phyloP scores from a whole-genome alignment of 2,797 vertebrate genomes.

The Falco rusticolus region DNA sequence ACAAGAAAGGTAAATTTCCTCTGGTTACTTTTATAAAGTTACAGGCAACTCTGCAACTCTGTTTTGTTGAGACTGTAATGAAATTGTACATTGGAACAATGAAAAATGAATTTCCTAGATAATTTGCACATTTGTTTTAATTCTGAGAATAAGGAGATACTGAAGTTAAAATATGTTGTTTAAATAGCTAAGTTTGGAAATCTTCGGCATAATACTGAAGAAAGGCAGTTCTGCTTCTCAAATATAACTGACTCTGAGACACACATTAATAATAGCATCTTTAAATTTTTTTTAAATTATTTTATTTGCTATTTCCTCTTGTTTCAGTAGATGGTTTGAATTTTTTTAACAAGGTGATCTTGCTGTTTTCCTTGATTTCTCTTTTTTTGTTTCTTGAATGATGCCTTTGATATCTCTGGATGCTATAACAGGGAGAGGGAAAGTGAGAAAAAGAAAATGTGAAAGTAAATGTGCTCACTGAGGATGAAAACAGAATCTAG shows the following conservation, averaged over 20 bases:
- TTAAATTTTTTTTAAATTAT: neutral
- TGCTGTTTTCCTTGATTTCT: neutral
- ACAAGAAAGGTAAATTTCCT: constrained; percentile 41
- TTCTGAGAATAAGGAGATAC: neutral
- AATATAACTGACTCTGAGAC: neutral
- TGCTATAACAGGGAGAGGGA: neutral
- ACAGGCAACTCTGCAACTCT: neutral
- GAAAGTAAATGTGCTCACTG: neutral
- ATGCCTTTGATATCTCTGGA: neutral
- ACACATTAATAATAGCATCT: neutral
- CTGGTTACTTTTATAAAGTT: constrained; percentile 18
- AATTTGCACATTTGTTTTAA: neutral
- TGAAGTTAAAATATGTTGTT: neutral
- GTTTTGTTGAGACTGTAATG: neutral
- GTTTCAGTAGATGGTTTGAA: neutral
- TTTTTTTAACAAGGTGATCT: neutral
- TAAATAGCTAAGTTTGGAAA: neutral
- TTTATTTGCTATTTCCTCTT: neutral
- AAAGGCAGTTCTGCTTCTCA: neutral
- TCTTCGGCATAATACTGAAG: neutral
- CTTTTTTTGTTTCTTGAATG: neutral
- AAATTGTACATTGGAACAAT: neutral
- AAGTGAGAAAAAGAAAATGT: neutral
- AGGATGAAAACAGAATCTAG: neutral
- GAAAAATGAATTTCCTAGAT: neutral